These are phyloP conservation scores for Strigamia transsilvanica DNA, from an alignment of 2,888 invertebrate genomes.

Conservation along the genomic window DNA sequence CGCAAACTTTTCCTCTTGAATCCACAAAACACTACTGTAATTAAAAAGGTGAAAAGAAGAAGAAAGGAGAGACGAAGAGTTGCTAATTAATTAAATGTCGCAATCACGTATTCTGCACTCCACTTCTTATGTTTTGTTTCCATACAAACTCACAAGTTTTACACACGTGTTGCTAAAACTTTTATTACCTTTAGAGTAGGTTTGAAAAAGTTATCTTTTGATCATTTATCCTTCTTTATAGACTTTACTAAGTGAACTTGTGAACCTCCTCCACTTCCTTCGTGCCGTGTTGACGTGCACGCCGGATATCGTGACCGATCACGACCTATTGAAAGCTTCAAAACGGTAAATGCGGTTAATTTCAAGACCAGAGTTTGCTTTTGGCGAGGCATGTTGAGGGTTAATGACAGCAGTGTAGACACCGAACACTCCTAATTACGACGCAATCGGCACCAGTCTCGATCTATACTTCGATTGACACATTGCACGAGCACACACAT, in stretches of 20 bases:
- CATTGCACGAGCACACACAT: slow-evolving; percentile 16
- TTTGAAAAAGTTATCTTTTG: too few species aligned
- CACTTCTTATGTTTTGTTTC: slow-evolving; percentile 19
- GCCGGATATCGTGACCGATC: slow-evolving; percentile 43
- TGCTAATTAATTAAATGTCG: slow-evolving; percentile 33
- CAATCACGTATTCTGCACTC: slow-evolving; percentile 9
- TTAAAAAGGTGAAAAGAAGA: slow-evolving; percentile 28
- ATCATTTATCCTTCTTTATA: too few species aligned
- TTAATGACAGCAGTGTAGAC: slow-evolving; percentile 34
- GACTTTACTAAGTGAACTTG: background rate
- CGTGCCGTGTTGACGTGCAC: slow-evolving; percentile 1
- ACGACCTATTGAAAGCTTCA: slow-evolving; percentile 46
- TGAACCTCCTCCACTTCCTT: background rate
- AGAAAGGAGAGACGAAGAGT: background rate
- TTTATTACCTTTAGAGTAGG: too few species aligned
- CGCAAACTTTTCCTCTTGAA: slow-evolving; percentile 32
- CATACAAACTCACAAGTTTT: background rate
- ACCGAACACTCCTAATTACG: slow-evolving; percentile 47
- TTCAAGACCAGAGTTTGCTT: slow-evolving; percentile 43
- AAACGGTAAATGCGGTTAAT: slow-evolving; percentile 48
- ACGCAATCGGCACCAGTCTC: slow-evolving; percentile 26
- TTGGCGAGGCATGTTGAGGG: slow-evolving; percentile 22
- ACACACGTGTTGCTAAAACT: background rate
- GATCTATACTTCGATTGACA: slow-evolving; percentile 42
- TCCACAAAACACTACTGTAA: slow-evolving; percentile 36